Conservation (phyloP, 2,888 invertebrate species). For the Myopa tessellatipennis region DNA sequence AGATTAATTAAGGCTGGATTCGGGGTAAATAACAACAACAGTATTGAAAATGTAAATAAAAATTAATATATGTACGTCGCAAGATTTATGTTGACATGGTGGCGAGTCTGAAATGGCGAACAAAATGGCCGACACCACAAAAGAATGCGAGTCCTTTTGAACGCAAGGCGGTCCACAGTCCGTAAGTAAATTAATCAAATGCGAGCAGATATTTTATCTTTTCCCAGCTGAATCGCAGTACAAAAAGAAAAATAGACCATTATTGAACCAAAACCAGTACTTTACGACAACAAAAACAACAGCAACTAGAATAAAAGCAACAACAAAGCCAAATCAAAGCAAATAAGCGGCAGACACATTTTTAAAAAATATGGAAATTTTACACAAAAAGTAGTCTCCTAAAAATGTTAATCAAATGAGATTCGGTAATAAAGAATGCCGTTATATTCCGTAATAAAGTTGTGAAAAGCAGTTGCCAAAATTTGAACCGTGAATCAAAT, state of each 20-base stretch:
- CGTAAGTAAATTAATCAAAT: constrained; percentile 14
- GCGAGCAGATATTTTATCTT: neutral
- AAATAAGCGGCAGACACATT: constrained; percentile 15
- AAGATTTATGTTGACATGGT: no score
- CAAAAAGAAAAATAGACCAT: neutral
- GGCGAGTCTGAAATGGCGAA: neutral
- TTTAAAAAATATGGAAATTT: constrained; percentile 18
- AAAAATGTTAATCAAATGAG: neutral
- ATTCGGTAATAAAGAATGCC: constrained; percentile 35
- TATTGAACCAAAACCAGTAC: neutral
- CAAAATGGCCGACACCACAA: neutral
- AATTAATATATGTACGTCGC: neutral
- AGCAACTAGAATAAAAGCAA: neutral
- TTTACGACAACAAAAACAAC: neutral
- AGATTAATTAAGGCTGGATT: neutral
- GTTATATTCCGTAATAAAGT: constrained; percentile 44
- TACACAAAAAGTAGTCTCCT: neutral
- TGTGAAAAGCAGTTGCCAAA: constrained; percentile 31
- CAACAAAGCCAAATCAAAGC: neutral
- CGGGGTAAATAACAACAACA: no score
- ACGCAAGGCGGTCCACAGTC: neutral
- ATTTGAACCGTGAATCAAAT: neutral
- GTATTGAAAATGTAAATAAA: no score
- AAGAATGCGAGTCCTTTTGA: neutral
- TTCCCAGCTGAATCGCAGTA: neutral